phyloP scores from a whole-genome alignment of 2,113 vertebrate species.

The Silurus glanis region DNA sequence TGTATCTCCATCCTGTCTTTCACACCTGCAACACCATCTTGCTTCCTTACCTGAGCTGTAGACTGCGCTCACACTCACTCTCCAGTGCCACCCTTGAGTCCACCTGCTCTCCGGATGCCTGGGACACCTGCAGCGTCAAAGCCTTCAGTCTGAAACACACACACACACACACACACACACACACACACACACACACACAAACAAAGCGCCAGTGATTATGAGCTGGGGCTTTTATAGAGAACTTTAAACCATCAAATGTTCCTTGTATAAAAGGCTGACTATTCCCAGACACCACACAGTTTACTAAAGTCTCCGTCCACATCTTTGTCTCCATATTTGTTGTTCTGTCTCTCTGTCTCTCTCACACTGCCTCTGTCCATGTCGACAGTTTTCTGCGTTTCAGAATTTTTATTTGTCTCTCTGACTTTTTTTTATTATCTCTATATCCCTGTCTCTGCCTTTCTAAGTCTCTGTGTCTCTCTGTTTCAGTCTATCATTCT shows the following conservation, averaged over 20 bases:
- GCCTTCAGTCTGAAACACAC: slow-evolving; percentile 66
- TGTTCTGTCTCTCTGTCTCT: background rate
- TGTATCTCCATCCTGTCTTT: background rate
- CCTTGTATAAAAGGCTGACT: slow-evolving; percentile 37
- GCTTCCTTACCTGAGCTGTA: slow-evolving; percentile 75
- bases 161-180: slow-evolving; percentile 51
- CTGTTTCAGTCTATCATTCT: background rate
- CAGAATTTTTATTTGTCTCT: background rate
- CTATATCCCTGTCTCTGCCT: background rate
- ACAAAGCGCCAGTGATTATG: slow-evolving; percentile 25
- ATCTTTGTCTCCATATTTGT: background rate
- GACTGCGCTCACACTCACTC: slow-evolving; percentile 62
- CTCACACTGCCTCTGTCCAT: background rate
- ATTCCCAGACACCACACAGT: slow-evolving; percentile 29
- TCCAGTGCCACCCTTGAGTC: slow-evolving; percentile 66
- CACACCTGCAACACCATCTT: slow-evolving; percentile 30
- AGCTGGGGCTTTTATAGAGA: slow-evolving; percentile 20
- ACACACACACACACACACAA: slow-evolving; percentile 58
- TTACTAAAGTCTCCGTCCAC: slow-evolving; percentile 6
- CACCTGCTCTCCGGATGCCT: slow-evolving; percentile 67
- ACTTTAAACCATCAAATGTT: slow-evolving; percentile 29
- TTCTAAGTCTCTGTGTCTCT: background rate
- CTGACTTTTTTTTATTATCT: background rate
- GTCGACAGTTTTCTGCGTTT: background rate
- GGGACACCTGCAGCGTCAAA: slow-evolving; percentile 67